A percentile compares a stretch with the other conserved stretches of the same genome.
phyloP scores from a whole-genome alignment of 37 sponge, comb jelly and placozoan genomes.

The Eunapius fragilis region DNA sequence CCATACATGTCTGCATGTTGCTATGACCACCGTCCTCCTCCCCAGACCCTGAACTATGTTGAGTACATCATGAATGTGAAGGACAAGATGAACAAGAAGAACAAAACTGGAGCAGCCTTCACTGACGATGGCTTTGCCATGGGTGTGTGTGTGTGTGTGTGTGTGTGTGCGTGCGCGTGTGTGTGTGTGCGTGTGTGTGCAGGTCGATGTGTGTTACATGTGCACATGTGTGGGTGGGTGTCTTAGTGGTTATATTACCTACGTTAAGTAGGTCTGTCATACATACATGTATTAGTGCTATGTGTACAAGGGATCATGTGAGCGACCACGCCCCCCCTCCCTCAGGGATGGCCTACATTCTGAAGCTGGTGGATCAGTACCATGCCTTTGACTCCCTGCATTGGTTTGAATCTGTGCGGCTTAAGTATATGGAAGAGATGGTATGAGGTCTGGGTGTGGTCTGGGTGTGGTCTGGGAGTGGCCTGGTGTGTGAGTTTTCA shows the following conservation, averaged over 20 bases:
- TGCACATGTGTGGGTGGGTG: neutral
- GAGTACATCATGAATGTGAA: conserved; percentile 95
- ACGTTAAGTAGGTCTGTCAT: too few species aligned
- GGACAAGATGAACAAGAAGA: conserved; percentile 96
- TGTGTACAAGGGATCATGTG: too few species aligned
- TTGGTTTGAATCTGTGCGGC: conserved; percentile 90
- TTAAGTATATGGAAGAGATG: conserved; percentile 78
- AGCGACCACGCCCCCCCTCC: neutral
- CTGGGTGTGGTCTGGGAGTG: neutral
- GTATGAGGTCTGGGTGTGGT: conserved; percentile 2
- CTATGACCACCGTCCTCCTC: neutral
- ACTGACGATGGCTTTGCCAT: conserved; percentile 99
- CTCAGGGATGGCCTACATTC: conserved; percentile 92
- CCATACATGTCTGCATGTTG: too few species aligned
- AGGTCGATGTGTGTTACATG: neutral
- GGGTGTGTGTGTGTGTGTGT: conserved; percentile 56
- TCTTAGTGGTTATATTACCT: too few species aligned
- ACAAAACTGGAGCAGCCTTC: conserved; percentile 95
- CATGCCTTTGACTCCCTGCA: conserved; percentile 97
- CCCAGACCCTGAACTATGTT: conserved; percentile 90
- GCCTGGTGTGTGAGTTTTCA: neutral
- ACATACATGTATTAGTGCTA: too few species aligned
- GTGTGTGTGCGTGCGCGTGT: neutral
- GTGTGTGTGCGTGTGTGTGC: neutral
- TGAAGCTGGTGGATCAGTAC: conserved; percentile 97